Evolutionary conservation across 2,888 invertebrate species (phyloP).

Genomic region (Odiellus spinosus): DNA sequence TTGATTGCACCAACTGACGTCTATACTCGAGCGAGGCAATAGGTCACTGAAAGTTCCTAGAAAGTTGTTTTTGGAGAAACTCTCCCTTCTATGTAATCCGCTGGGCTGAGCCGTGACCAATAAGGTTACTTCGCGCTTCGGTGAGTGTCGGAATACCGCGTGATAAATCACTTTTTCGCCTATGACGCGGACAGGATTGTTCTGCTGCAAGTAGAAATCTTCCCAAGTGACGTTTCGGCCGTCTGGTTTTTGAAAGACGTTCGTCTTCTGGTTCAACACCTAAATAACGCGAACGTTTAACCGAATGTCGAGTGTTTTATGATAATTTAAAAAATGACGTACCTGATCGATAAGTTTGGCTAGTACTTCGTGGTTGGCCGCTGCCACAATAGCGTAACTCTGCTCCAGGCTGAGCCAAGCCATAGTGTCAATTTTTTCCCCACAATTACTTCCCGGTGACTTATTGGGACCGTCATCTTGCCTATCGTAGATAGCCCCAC

Average conservation of each 20-base stretch:
- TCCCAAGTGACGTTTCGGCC: slow-evolving; percentile 6
- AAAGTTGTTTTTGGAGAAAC: neutral
- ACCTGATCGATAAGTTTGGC: slow-evolving; percentile 79
- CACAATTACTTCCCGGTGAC: neutral
- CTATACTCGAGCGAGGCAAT: slow-evolving; percentile 2
- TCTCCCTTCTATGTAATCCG: too few relatives aligned
- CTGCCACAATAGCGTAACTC: slow-evolving; percentile 74
- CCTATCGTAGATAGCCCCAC: too few relatives aligned
- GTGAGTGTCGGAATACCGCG: slow-evolving; percentile 4
- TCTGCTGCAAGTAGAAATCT: slow-evolving; percentile 10
- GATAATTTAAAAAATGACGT: slow-evolving; percentile 19
- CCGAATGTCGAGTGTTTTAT: neutral
- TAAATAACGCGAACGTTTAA: neutral
- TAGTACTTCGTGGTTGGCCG: slow-evolving; percentile 75
- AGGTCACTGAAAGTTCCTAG: slow-evolving; percentile 10
- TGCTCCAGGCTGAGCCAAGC: slow-evolving; percentile 50
- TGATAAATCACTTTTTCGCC: slow-evolving; percentile 6
- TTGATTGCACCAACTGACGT: neutral
- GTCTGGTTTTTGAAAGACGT: neutral
- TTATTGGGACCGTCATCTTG: neutral
- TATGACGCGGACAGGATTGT: neutral
- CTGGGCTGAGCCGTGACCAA: slow-evolving; percentile 6
- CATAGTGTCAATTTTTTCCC: slow-evolving; percentile 1
- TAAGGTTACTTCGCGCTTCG: slow-evolving; percentile 7
- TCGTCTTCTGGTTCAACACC: neutral